Evolutionary conservation across 2,113 vertebrate genomes (phyloP).

Genomic region (Tursiops truncatus): DNA sequence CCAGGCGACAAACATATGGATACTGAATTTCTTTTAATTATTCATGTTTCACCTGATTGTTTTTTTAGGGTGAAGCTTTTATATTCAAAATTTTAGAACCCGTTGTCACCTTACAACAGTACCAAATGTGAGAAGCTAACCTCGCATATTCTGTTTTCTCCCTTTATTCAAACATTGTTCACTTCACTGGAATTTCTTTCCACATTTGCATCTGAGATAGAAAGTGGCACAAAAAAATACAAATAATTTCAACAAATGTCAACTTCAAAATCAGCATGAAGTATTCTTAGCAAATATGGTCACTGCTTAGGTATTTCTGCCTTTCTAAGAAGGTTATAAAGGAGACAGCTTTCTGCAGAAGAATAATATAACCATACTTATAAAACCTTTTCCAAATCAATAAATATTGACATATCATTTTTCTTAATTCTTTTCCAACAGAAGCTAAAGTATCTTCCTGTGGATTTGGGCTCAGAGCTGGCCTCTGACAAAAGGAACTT

Average conservation of each 20-base stretch:
- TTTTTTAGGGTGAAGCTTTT: slow-evolving; percentile 3
- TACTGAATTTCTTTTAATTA: neutral
- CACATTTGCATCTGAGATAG: neutral
- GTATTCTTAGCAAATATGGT: slow-evolving; percentile 2
- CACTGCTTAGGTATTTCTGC: neutral
- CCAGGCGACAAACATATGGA: neutral
- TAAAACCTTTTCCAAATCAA: slow-evolving; percentile 35
- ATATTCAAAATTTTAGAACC: neutral
- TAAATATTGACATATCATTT: slow-evolving; percentile 12
- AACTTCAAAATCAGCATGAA: slow-evolving; percentile 38
- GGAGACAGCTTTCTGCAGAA: slow-evolving; percentile 17
- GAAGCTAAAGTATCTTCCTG: neutral
- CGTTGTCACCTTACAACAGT: neutral
- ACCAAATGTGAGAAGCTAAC: neutral
- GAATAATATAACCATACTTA: slow-evolving; percentile 18
- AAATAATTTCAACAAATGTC: slow-evolving; percentile 36
- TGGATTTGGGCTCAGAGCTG: neutral
- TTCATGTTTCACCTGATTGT: neutral
- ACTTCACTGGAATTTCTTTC: neutral
- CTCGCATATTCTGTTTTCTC: neutral
- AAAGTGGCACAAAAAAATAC: neutral
- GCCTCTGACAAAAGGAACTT: neutral
- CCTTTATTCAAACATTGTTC: slow-evolving; percentile 22
- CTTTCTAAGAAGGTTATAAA: slow-evolving; percentile 54
- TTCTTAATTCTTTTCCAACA: neutral